Evolutionary conservation across 2,113 vertebrate genomes (phyloP).

Genomic region (Siphamia tubifer): DNA sequence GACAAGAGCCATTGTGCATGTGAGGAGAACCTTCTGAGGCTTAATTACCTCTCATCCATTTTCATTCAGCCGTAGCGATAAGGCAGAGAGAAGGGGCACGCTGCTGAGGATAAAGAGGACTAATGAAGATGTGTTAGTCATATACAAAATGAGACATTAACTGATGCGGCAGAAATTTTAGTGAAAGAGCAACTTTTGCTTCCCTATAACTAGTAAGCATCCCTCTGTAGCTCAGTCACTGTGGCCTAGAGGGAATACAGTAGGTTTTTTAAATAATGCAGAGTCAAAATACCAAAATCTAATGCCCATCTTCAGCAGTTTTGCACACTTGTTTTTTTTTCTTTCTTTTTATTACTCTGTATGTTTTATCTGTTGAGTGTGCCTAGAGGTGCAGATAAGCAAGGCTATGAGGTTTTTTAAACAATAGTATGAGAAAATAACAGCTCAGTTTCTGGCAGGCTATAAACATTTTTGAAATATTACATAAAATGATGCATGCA

Average conservation of each 20-base stretch:
- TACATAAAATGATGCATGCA: too few species aligned
- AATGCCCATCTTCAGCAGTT: background rate
- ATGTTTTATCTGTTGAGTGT: constrained; percentile 46
- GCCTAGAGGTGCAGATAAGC: constrained; percentile 33
- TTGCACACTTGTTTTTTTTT: constrained; percentile 5
- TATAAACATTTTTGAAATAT: too few species aligned
- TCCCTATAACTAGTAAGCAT: too few species aligned
- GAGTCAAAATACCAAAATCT: too few species aligned
- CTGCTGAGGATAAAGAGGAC: constrained; percentile 41
- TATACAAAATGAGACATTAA: background rate
- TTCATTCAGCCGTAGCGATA: constrained; percentile 39
- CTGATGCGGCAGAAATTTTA: background rate
- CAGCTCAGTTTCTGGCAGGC: too few species aligned
- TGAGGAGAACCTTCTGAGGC: constrained; percentile 45
- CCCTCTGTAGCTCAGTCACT: too few species aligned
- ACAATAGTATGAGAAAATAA: too few species aligned
- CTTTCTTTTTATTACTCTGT: background rate
- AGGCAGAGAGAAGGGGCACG: background rate
- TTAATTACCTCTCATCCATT: constrained; percentile 65
- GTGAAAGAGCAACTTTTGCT: background rate
- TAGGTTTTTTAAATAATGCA: constrained; percentile 3
- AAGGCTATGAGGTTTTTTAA: constrained; percentile 7
- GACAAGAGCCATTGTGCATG: constrained; percentile 40
- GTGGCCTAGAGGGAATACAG: too few species aligned
- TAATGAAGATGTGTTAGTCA: constrained; percentile 38